Base-by-base conservation (phyloP, 1,140 invertebrate genomes). In the Papilio polyxenes region DNA sequence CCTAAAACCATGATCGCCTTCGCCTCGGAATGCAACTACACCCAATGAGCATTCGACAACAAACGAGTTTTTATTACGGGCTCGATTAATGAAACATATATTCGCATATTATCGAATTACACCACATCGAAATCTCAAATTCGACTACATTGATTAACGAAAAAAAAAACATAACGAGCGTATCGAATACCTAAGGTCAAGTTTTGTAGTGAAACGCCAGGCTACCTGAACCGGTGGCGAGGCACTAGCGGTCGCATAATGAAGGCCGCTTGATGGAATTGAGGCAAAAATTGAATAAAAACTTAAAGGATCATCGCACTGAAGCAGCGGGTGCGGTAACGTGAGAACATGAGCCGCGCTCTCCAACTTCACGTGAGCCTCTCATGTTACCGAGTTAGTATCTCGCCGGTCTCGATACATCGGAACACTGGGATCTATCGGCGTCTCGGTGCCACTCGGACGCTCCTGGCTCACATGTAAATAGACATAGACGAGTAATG, bases 111-210 rank as follows among this genome's bases (percentile, higher is more conserved):
- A 92, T 93, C 59, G 15, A 79, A 79, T 62, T 79, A 79, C 53
- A 79, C 77, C 56, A 79, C 40, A 78, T 88, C 88, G 89, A 90
- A 90, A 90, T 80, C 87, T 90, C 87, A 88, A 89, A 88, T 89
- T 86, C 82, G 86, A 87, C 82, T 84, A 84, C 85, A 90, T 89
- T 87, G 87, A 91, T 91, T 89, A 88, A 86, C 84, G 7, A 91
- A 92, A 92, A 92, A 92, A 91, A 94, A 91, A 87, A 84, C 23
- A 81, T 86, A 90, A 92, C 87, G 86, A 90, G 87, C 90, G 88
- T 90, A 89, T 92, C 89, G 85, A 92, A 92, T 92, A 91, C 90
- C 91, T 93, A 93, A 92, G 92, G 91, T 92, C 90, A 93, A 88
- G 87, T 87, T 91, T 87, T 88, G 85, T 89, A 90, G 89, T 87